Evolutionary conservation across 2,797 vertebrate species (phyloP), one percentile per base, ranked within the genome.

Genomic region (Percopsis omiscomaycus): DNA sequence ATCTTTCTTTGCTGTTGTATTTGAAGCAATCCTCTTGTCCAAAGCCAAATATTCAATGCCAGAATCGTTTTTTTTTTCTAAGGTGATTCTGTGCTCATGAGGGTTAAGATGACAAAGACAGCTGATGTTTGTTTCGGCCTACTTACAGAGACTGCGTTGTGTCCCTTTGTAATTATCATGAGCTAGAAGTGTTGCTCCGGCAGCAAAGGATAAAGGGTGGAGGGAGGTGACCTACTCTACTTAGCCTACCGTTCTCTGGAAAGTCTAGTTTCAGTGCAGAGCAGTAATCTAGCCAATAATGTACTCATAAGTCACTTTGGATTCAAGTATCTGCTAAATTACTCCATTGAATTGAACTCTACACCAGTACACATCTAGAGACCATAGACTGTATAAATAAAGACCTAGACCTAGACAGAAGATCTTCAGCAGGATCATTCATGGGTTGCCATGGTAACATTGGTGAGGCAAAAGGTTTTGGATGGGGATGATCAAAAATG

Each of bases 191-290:
- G 74, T 69, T 42, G 37, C 37, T 42, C 37, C 37, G 9, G 11
- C 16, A 13, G 56, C 52, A 64, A 58, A 56, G 65, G 66, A 52
- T 54, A 68, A 72, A 59, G 52, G 58, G 62, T 2, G 56, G 68
- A 66, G 73, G 67, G 77, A 80, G 66, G 77, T 63, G 66, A 84
- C 85, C 87, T 86, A 29, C 82, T 86, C 80, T 3, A 84, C 79
- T 86, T 87, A 50, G 37, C 37, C 37, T 42, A 42, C 60, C n/a
- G 22, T 27, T 53, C 27, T 53, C 22, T 37, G 29, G 8, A 32
- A n/a, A 55, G 13, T n/a, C 29, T 66, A 14, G 1, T 46, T 57
- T 70, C 73, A 73, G 57, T 16, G 66, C 61, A 75, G 67, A 69
- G 74, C 75, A 37, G 30, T 70, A 66, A 54, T 59, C 68, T 42